phyloP scores from a whole-genome alignment of 2,797 vertebrate genomes.

The Muscicapa striata region DNA sequence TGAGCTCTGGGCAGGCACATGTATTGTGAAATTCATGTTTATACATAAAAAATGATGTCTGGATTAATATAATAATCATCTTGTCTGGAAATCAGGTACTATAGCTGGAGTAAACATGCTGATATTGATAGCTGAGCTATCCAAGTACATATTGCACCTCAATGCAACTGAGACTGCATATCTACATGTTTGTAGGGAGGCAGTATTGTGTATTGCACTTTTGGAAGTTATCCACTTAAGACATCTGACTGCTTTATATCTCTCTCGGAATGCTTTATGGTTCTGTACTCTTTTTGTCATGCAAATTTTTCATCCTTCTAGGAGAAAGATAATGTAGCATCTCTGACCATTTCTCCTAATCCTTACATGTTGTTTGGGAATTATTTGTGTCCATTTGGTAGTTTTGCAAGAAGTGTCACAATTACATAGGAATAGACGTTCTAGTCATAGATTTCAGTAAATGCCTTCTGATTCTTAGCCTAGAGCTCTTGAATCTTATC shows the following conservation, averaged over 20 bases:
- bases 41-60: neutral
- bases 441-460: neutral
- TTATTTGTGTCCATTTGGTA: neutral
- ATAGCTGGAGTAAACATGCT: rapidly evolving
- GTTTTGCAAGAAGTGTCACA: neutral
- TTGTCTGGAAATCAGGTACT: neutral
- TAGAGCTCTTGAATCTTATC: neutral
- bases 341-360: neutral
- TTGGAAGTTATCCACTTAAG: neutral
- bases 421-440: neutral
- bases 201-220: neutral
- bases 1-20: neutral
- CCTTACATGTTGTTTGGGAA: neutral
- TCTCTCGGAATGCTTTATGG: neutral
- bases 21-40: neutral
- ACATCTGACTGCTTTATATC: neutral
- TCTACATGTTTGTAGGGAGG: neutral
- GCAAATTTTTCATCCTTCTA: neutral
- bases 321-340: neutral
- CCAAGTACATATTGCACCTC: neutral
- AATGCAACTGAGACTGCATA: neutral
- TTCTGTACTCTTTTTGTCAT: neutral
- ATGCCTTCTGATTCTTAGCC: neutral
- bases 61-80: neutral
- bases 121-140: neutral